Evolutionary conservation across 2,113 vertebrate species (phyloP).

Genomic region (Cephalopterus ornatus): DNA sequence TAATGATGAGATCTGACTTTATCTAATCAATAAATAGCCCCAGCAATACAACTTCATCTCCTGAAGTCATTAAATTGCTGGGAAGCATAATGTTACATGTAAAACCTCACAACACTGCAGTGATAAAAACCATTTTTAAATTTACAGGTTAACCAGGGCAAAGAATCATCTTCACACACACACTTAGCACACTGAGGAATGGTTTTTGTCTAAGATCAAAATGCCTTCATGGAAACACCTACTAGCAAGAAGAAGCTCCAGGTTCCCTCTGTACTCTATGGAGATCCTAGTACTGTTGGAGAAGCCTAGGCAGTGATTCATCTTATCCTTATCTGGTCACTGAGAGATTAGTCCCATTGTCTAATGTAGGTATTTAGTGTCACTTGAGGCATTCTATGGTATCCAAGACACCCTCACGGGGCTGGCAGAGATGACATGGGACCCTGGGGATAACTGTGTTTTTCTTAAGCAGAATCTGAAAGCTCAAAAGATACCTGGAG

Average conservation of each 20-base stretch:
- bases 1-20: background rate
- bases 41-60: background rate
- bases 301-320: background rate
- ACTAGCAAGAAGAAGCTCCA: background rate
- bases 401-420: background rate
- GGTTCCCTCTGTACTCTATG: background rate
- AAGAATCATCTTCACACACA: background rate
- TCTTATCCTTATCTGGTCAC: background rate
- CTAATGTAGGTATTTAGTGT: background rate
- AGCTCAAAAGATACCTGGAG: background rate
- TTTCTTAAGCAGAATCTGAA: background rate
- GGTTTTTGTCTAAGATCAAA: background rate
- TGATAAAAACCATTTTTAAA: background rate
- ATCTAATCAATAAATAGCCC: background rate
- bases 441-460: rapidly evolving
- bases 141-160: background rate
- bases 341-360: background rate
- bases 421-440: background rate
- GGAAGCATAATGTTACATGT: background rate
- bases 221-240: background rate
- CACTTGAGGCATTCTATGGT: background rate
- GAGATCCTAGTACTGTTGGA: background rate
- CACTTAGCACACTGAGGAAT: background rate
- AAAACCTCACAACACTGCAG: background rate
- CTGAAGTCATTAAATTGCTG: background rate